Conservation (phyloP, 1,140 invertebrate genomes). For the Neuroterus valhalla region DNA sequence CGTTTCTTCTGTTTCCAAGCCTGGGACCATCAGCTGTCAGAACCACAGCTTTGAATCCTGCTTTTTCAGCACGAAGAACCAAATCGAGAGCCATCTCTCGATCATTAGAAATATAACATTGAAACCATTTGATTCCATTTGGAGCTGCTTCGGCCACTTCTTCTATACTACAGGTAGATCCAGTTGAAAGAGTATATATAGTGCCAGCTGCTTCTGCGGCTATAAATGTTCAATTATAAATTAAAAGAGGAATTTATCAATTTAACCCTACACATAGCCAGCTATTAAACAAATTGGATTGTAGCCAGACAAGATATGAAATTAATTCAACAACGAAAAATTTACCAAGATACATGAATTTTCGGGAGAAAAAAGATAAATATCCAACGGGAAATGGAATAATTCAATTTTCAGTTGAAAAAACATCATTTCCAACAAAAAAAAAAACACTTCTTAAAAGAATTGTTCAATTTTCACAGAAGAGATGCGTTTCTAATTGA, state of each 20-base stretch:
- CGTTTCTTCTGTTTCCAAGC: constrained; percentile 87
- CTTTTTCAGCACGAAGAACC: constrained; percentile 86
- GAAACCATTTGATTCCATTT: constrained; percentile 88
- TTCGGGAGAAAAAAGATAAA: too few species aligned
- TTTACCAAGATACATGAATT: too few species aligned
- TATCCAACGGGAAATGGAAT: too few species aligned
- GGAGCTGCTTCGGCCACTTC: constrained; percentile 88
- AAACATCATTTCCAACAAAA: too few species aligned
- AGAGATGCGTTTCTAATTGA: too few species aligned
- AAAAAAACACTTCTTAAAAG: too few species aligned
- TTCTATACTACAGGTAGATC: constrained; percentile 91
- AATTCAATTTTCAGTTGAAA: too few species aligned
- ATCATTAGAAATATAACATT: constrained; percentile 92
- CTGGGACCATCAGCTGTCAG: constrained; percentile 93
- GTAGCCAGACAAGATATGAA: too few species aligned
- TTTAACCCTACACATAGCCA: not conserved
- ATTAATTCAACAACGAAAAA: too few species aligned
- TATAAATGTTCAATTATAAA: constrained; percentile 65
- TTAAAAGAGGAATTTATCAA: not conserved
- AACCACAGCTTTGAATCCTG: constrained; percentile 91
- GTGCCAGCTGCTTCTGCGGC: constrained; percentile 84
- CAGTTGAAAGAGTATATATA: constrained; percentile 89
- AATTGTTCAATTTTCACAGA: too few species aligned
- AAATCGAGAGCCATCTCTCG: constrained; percentile 84
- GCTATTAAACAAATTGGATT: too few species aligned